Base-by-base conservation (phyloP, 2,888 invertebrate species). In the Metallyticus violacea region DNA sequence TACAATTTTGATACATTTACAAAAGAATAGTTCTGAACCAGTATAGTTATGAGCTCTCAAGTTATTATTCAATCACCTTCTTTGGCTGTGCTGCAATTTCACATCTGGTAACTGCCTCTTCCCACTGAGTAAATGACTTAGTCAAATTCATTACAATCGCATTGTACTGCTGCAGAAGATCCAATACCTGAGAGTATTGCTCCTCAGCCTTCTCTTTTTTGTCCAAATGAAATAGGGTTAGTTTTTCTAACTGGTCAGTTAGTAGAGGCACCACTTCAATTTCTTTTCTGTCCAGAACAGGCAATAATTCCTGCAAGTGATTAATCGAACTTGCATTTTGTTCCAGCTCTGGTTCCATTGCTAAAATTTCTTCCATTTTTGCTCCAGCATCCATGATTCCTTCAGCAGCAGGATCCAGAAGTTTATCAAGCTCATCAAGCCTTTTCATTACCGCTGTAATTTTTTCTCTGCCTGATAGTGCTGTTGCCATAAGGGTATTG, bases 381-480 rank as follows among this genome's bases (percentile, higher is more conserved):
- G 92, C 92, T 86, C 92, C 92, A 9, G 90, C 90, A 88, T 93
- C 92, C 77, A 93, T 87, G 77, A 89, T 90, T 81, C 92, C 92
- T 79, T 92, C 92, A 88, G 91, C 91, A 85, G 90, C 90, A 1
- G 93, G 92, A 88, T 93, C 92, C 83, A 93, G 90, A 88, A 92
- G 92, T 25, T 91, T 91, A 87, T 93, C 93, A 40, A 93, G 91
- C 88, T 92, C 92, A 1, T 91, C 91, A 89, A 93, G 90, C 85
- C 92, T 91, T 88, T 92, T 91, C 79, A 93, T 90, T 78, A 93
- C 91, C 0, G 90, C 89, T 80, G 92, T 92, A 26, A 92, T 91
- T 26, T 92, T 92, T 88, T 93, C 93, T 79, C 93, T 91, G 85
- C 93, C 93, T 87, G 93, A 93, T 26, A 93, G 88, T 1, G 93